A percentile compares a stretch with the other conserved stretches of the same genome.
phyloP scores from a whole-genome alignment of 1,140 invertebrate genomes.

The Ceratina calcarata region DNA sequence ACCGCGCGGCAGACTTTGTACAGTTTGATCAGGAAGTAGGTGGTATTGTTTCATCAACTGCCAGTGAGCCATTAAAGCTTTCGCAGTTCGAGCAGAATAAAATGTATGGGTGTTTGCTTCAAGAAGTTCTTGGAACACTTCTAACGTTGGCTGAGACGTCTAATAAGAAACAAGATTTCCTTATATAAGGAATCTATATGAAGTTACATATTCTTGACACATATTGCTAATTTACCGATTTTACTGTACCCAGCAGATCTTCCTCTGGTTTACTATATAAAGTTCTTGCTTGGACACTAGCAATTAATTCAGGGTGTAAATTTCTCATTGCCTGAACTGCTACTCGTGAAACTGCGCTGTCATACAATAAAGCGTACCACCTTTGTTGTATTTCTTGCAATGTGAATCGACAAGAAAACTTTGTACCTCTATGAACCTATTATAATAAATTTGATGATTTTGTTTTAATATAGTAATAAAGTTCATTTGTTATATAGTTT shows the following conservation, averaged over 20 bases:
- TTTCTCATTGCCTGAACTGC: slow-evolving; percentile 96
- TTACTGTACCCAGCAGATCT: slow-evolving; percentile 89
- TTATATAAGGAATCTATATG: not conserved
- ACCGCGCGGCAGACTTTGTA: slow-evolving; percentile 84
- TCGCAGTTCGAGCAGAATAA: slow-evolving; percentile 92
- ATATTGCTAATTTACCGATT: slow-evolving; percentile 84
- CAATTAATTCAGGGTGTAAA: slow-evolving; percentile 94
- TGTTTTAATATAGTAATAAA: slow-evolving; percentile 6
- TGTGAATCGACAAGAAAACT: slow-evolving; percentile 97
- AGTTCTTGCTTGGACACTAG: slow-evolving; percentile 92
- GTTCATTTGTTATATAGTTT: not conserved
- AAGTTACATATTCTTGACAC: slow-evolving; percentile 1
- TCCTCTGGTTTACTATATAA: slow-evolving; percentile 95
- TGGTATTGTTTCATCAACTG: slow-evolving; percentile 95
- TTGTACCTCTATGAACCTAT: slow-evolving; percentile 94
- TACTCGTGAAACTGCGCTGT: slow-evolving; percentile 91
- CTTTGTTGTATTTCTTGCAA: slow-evolving; percentile 96
- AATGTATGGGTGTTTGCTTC: slow-evolving; percentile 91
- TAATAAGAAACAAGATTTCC: slow-evolving; percentile 61
- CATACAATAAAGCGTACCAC: slow-evolving; percentile 97
- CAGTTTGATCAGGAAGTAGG: slow-evolving; percentile 93
- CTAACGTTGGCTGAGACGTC: slow-evolving; percentile 85
- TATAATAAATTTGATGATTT: not conserved
- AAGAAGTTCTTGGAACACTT: slow-evolving; percentile 93
- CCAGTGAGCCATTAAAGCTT: slow-evolving; percentile 94